phyloP scores from a whole-genome alignment of 2,888 invertebrate species.

The Dryobota labecula region DNA sequence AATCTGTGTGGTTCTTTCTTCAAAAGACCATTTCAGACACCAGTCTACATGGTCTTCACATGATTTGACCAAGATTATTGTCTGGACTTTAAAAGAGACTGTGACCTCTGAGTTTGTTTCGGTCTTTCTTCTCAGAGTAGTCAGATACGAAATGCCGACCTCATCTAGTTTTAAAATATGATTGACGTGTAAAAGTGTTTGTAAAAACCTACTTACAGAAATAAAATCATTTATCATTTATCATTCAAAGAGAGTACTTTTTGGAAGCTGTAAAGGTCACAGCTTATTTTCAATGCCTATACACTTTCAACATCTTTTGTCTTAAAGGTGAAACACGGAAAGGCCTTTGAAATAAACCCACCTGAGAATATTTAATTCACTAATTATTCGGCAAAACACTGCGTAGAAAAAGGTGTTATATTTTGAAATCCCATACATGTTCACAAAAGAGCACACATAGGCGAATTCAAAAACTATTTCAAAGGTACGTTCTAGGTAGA shows the following conservation, averaged over 20 bases:
- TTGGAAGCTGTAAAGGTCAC: slow-evolving; percentile 28
- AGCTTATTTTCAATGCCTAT: slow-evolving; percentile 12
- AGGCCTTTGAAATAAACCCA: slow-evolving; percentile 1
- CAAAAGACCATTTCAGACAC: no score
- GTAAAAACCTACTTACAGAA: no score
- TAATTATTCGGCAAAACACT: neutral
- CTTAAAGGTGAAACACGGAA: slow-evolving; percentile 3
- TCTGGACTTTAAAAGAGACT: no score
- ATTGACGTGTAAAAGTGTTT: no score
- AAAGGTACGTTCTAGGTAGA: slow-evolving; percentile 16
- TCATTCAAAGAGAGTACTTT: slow-evolving; percentile 29
- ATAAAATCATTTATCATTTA: no score
- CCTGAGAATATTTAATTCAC: neutral
- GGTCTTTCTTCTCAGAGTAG: no score
- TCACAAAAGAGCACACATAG: neutral
- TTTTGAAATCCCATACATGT: neutral
- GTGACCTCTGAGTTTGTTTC: no score
- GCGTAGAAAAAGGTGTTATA: neutral
- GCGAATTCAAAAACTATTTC: neutral
- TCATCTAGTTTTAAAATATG: no score
- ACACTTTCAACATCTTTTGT: slow-evolving; percentile 15
- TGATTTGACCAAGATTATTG: no score
- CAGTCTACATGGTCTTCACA: no score
- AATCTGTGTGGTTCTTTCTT: no score
- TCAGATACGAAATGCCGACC: no score